Percentiles rank a stretch among this genome's conserved stretches.
These are phyloP conservation scores for Thereva nobilitata DNA, from an alignment of 2,888 invertebrate species.

Conservation along the genomic window DNA sequence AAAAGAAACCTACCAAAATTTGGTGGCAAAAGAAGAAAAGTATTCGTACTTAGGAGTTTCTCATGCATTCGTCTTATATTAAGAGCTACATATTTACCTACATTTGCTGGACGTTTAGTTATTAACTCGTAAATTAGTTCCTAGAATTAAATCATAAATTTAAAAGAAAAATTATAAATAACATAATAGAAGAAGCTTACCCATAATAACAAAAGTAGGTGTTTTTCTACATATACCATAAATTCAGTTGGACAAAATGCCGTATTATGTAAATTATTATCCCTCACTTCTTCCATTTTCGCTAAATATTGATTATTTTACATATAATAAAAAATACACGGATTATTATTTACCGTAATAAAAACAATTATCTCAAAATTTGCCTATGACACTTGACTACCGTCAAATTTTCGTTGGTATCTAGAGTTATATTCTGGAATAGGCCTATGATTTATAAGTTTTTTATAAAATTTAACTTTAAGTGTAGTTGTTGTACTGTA, in stretches of 20 bases:
- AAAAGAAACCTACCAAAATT: constrained; percentile 35
- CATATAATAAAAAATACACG: no score
- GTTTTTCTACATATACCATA: constrained; percentile 54
- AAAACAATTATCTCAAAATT: no score
- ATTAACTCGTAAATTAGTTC: constrained; percentile 36
- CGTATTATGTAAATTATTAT: constrained; percentile 36
- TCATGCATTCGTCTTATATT: constrained; percentile 41
- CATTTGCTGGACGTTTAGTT: constrained; percentile 38
- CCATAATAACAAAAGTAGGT: constrained; percentile 46
- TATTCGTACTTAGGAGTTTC: constrained; percentile 33
- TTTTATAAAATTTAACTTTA: no score
- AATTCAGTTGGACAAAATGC: constrained; percentile 48
- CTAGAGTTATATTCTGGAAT: no score
- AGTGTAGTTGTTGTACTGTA: no score
- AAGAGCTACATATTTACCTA: constrained; percentile 37
- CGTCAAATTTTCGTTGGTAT: no score
- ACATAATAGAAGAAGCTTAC: background rate
- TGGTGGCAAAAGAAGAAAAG: constrained; percentile 38
- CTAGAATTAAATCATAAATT: constrained; percentile 32
- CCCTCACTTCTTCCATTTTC: constrained; percentile 24
- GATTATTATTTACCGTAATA: no score
- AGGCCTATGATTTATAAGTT: no score
- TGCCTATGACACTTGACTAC: no score
- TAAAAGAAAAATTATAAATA: background rate
- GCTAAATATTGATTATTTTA: no score